Conservation (phyloP, 2,888 invertebrate species). For the Plusia festucae region DNA sequence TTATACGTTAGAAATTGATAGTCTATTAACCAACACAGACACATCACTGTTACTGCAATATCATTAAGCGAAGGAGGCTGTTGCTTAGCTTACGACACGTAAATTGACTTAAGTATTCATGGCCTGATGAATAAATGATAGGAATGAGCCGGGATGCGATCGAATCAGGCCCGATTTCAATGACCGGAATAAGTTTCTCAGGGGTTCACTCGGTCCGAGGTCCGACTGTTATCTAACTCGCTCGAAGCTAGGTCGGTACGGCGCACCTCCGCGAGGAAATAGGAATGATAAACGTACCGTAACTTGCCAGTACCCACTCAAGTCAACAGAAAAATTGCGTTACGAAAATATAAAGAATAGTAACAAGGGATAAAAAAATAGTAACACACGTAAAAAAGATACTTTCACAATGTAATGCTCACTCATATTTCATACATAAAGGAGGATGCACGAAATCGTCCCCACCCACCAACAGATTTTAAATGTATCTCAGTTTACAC, state of each 20-base stretch:
- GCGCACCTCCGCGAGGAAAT: constrained; percentile 29
- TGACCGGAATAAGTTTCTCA: constrained; percentile 75
- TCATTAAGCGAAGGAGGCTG: constrained; percentile 74
- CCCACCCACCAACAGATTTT: no score
- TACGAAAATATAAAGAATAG: constrained; percentile 51
- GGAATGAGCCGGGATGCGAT: constrained; percentile 74
- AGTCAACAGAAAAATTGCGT: constrained; percentile 50
- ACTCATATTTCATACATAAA: constrained; percentile 77
- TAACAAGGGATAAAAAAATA: constrained; percentile 58
- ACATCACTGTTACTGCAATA: constrained; percentile 72
- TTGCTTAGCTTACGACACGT: constrained; percentile 72
- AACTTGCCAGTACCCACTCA: constrained; percentile 34
- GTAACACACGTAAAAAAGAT: constrained; percentile 64
- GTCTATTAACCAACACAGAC: constrained; percentile 56
- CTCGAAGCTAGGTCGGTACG: constrained; percentile 16
- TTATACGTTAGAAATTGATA: constrained; percentile 54
- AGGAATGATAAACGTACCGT: constrained; percentile 47
- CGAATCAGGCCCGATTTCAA: constrained; percentile 79
- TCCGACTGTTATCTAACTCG: constrained; percentile 47
- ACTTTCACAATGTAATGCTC: constrained; percentile 68
- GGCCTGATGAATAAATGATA: constrained; percentile 83
- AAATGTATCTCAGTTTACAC: no score
- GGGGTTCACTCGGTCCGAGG: constrained; percentile 53
- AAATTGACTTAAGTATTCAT: constrained; percentile 85
- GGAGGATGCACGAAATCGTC: no score